Base-by-base conservation (phyloP, 2,888 invertebrate genomes). In the Agriopis marginaria region DNA sequence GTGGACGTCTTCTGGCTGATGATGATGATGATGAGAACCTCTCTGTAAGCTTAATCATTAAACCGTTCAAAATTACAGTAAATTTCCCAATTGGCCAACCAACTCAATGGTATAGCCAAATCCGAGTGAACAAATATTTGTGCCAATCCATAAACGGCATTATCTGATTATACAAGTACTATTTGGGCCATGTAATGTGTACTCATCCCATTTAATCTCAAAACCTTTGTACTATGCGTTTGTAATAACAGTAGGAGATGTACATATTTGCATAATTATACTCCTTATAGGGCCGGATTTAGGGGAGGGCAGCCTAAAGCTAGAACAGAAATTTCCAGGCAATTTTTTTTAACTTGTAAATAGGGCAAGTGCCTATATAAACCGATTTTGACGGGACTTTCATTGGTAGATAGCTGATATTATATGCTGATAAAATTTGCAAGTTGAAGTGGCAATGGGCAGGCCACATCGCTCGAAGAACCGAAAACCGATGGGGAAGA, bases 191-290 rank as follows among this genome's bases (percentile, higher is more conserved):
- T 54, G 49, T 61, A 66, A 70, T 70, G 66, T 66, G 49, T 68
- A 51, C 61, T 62, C 63, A 66, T 69, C 68, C 47, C 66, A 66
- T 72, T 66, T 66, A 63, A 68, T 71, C 68, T 44, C 32, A 65
- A 68, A 56, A n/a, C 42, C 12, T 56, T 42, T 3, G 32, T 32
- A 55, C 5, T 17, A 6, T 45, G 7, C 17, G 9, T 45, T 32
- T 45, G 8, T 45, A 42, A 7, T 47, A 59, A 45, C 12, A 23
- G 14, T 59, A 23, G 12, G 32, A 39, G 6, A n/a, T n/a, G 17
- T 50, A 8, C 9, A 3, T 3, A 50, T 10, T 45, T 42, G 7
- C 2, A 9, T 8, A 9, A 42, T 42, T 10, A 6, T 47, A 47
- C 12, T 47, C 12, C 32, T 3, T 32, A 3, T 4, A 32, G 17